A percentile compares a stretch with the other conserved stretches of the same genome.
Evolutionary conservation across 2,113 vertebrate species (phyloP).

Genomic region (Thinocorus orbignyianus): DNA sequence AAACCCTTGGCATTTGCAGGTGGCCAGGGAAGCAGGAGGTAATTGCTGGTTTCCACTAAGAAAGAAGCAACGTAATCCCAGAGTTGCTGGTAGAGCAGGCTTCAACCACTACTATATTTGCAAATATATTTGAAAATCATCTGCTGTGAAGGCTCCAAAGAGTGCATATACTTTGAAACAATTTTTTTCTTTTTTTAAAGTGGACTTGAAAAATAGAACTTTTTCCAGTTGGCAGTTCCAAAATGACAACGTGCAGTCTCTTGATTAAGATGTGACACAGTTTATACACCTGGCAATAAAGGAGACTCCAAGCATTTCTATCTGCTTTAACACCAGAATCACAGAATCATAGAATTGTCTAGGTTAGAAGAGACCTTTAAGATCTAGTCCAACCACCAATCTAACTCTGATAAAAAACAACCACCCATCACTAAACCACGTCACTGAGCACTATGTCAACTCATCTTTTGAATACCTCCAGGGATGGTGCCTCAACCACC

Average conservation of each 20-base stretch:
- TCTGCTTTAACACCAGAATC: not conserved
- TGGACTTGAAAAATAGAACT: not conserved
- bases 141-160: not conserved
- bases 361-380: no score
- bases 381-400: no score
- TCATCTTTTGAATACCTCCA: no score
- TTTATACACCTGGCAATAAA: not conserved
- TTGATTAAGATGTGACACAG: not conserved
- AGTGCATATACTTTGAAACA: not conserved
- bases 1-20: not conserved
- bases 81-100: not conserved
- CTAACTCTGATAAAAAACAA: no score
- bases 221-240: not conserved
- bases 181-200: not conserved
- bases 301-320: not conserved
- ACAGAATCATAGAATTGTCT: not conserved
- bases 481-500: no score
- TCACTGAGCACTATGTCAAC: no score
- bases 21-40: not conserved
- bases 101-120: not conserved
- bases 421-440: no score
- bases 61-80: not conserved
- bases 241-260: not conserved
- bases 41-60: not conserved
- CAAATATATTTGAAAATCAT: slow-evolving; percentile 5